A percentile compares a stretch with the other conserved stretches of the same genome.
phyloP scores from a whole-genome alignment of 2,888 invertebrate genomes.

The Carpatolechia fugitivella region DNA sequence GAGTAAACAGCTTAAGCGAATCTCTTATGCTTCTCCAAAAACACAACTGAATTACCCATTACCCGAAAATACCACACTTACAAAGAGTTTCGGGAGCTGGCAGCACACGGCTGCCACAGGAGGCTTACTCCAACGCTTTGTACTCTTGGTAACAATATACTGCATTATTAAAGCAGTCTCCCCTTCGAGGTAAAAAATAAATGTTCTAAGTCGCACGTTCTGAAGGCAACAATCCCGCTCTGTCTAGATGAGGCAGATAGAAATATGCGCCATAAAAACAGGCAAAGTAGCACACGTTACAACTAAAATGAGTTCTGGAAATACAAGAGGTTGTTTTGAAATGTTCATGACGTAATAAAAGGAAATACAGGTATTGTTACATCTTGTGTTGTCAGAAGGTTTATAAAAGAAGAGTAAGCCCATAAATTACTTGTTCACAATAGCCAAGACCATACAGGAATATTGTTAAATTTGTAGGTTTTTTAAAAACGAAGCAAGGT shows the following conservation, averaged over 20 bases:
- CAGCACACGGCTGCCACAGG: conserved; percentile 42
- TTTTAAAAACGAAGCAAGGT: too few species aligned
- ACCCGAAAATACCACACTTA: conserved; percentile 43
- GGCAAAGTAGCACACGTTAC: background rate
- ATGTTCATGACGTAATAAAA: too few species aligned
- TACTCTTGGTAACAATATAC: conserved; percentile 67
- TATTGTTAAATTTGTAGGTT: too few species aligned
- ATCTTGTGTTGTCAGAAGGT: too few species aligned
- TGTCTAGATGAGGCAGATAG: conserved; percentile 36
- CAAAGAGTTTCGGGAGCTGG: conserved; percentile 47
- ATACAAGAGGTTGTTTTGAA: background rate
- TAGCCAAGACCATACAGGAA: too few species aligned
- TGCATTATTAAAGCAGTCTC: conserved; percentile 68
- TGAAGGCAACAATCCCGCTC: conserved; percentile 46
- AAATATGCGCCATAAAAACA: conserved; percentile 20
- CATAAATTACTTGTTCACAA: too few species aligned
- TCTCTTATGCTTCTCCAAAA: background rate
- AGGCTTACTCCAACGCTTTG: conserved; percentile 57
- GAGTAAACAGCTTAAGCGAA: background rate
- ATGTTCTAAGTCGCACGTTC: conserved; percentile 39
- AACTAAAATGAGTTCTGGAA: background rate
- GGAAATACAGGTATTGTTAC: too few species aligned
- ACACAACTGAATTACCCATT: conserved; percentile 38
- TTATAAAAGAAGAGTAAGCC: too few species aligned
- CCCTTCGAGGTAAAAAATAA: conserved; percentile 53